Evolutionary conservation across 2,888 invertebrate genomes (phyloP), one percentile per base, ranked within the genome.

Genomic region (Athrips mouffetella): DNA sequence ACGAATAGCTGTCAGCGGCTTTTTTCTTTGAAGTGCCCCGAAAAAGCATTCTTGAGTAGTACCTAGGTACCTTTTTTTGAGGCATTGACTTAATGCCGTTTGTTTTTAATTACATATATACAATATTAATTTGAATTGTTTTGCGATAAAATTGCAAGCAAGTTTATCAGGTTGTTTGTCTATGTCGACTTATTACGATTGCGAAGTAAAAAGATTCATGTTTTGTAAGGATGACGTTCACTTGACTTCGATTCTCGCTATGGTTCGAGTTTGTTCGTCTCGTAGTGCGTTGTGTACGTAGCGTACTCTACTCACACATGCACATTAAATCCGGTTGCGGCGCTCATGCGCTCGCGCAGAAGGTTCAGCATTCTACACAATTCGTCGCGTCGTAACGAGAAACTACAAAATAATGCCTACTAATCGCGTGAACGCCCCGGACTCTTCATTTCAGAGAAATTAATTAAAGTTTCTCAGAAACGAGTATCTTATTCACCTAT

Each of bases 381-480:
- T 70, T 64, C 70, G 61, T 69, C 65, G 70, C 63, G 57, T 62
- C 37, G 45, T 65, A 73, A 73, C 67, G 64, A 74, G 69, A 70
- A 62, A 68, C 70, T 66, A 68, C 71, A 67, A 69, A 73, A 74
- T 71, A 60, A 57, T 48, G 40, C 50, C 63, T 65, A 73, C 67
- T 73, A 70, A 76, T 72, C 65, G 62, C 67, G 70, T 67, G 67
- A 69, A 69, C 63, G 65, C 57, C n/a, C n/a, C 59, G 60, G 62
- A 65, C 66, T 64, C 69, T 67, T 63, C 57, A 63, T 71, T 84
- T 83, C 81, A 73, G 69, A 73, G 85, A 85, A 84, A 79, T 76
- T 78, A 79, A 80, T 76, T 76, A 73, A 73, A 71, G 59, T 76
- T 85, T 80, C 80, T 60, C 58, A 76, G 83, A 85, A 84, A 59